These are phyloP conservation scores for Acanthopleura granulata DNA, from an alignment of 2,888 invertebrate genomes.

Conservation along the genomic window DNA sequence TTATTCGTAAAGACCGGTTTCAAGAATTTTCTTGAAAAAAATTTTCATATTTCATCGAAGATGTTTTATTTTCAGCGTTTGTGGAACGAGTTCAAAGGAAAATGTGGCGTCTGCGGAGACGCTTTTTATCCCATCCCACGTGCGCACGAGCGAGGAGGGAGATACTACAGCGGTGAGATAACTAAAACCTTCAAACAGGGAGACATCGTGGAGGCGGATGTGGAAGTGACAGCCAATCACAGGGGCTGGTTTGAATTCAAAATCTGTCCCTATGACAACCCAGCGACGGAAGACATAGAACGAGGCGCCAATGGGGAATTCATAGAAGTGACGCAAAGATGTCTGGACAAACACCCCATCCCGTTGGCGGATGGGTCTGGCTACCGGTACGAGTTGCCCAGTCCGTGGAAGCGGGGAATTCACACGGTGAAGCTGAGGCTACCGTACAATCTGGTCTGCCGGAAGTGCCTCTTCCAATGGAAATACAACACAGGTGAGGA, in stretches of 20 bases:
- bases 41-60: too few species aligned
- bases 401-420: slow-evolving; percentile 28
- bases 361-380: slow-evolving; percentile 28
- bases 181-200: slow-evolving; percentile 31
- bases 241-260: slow-evolving; percentile 42
- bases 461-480: slow-evolving; percentile 40
- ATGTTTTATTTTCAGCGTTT: slow-evolving; percentile 26
- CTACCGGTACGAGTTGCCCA: slow-evolving; percentile 31
- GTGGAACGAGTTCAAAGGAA: slow-evolving; percentile 29
- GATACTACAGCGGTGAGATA: slow-evolving; percentile 34
- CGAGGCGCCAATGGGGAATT: slow-evolving; percentile 29
- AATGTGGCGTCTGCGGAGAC: slow-evolving; percentile 44
- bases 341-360: slow-evolving; percentile 39
- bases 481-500: slow-evolving; percentile 41
- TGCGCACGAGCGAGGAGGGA: slow-evolving; percentile 40
- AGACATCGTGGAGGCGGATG: slow-evolving; percentile 31
- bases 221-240: slow-evolving; percentile 41
- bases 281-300: slow-evolving; percentile 35
- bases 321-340: slow-evolving; percentile 37
- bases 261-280: slow-evolving; percentile 39
- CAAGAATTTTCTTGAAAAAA: too few species aligned
- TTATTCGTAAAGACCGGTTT: too few species aligned
- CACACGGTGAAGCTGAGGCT: slow-evolving; percentile 29
- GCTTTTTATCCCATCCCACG: slow-evolving; percentile 35
- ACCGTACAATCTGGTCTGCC: slow-evolving; percentile 31